A percentile compares a stretch with the other conserved stretches of the same genome.
Evolutionary conservation across 2,888 invertebrate species (phyloP).

Genomic region (Molanna angustata): DNA sequence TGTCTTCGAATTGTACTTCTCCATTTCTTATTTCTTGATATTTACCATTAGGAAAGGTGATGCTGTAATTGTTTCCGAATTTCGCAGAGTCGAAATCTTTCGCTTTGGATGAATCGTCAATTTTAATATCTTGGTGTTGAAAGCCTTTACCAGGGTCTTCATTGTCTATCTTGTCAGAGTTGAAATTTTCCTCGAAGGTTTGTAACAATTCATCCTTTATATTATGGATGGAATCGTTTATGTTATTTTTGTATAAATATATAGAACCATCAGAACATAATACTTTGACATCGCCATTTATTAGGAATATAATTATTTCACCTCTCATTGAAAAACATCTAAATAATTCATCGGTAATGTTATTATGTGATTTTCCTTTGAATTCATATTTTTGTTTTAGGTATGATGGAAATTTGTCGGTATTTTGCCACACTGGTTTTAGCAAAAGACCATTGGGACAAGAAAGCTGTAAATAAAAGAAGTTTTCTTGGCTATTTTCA

Average conservation of each 20-base stretch:
- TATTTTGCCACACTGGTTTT: conserved; percentile 44
- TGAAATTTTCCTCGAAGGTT: neutral
- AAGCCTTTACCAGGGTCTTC: neutral
- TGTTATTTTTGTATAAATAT: neutral
- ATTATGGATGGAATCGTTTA: neutral
- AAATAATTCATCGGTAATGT: conserved; percentile 38
- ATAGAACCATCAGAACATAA: conserved; percentile 44
- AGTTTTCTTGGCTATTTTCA: neutral
- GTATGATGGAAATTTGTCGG: conserved; percentile 43
- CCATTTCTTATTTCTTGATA: conserved; percentile 42
- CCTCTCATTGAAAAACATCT: conserved; percentile 40
- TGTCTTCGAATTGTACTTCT: conserved; percentile 39
- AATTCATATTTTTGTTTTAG: conserved; percentile 44
- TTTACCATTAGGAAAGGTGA: conserved; percentile 36
- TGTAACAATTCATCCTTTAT: neutral
- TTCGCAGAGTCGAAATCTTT: no score
- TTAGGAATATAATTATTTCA: conserved; percentile 46
- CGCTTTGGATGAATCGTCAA: conserved; percentile 33
- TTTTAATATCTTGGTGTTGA: conserved; percentile 42
- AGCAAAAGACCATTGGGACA: conserved; percentile 51
- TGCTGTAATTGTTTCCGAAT: conserved; percentile 7
- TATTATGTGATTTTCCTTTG: conserved; percentile 43
- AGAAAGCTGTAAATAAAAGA: conserved; percentile 33
- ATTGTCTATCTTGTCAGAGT: neutral
- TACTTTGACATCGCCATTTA: conserved; percentile 41